phyloP scores from a whole-genome alignment of 1,140 invertebrate genomes.

The Saxidomus purpurata region DNA sequence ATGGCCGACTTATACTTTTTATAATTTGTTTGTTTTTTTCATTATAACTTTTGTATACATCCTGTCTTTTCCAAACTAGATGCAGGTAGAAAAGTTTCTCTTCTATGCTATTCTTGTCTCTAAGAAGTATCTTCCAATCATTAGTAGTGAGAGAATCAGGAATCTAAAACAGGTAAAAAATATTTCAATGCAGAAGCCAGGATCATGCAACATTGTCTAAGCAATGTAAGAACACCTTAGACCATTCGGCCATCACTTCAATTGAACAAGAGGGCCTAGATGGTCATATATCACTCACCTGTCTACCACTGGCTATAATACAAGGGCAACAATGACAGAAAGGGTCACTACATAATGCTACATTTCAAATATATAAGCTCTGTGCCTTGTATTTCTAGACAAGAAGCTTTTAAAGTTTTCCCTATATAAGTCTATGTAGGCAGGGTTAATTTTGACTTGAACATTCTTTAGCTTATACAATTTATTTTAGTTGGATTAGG shows the following conservation, averaged over 20 bases:
- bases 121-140: constrained; percentile 3
- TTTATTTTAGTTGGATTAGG: no score
- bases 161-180: background rate
- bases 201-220: background rate
- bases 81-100: background rate
- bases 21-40: background rate
- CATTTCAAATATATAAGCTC: background rate
- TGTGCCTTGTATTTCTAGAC: no score
- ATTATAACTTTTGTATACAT: background rate
- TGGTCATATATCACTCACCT: no score
- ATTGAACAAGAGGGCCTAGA: no score
- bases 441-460: background rate
- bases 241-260: no score
- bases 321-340: no score
- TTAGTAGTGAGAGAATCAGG: background rate
- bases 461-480: no score
- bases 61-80: background rate
- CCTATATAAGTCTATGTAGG: no score
- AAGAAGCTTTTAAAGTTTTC: no score
- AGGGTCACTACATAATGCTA: no score
- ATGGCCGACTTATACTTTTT: background rate
- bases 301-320: no score
- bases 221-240: no score
- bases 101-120: background rate
- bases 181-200: background rate